Percentiles rank a stretch among this genome's conserved stretches.
Conservation (phyloP, 2,113 vertebrate species). For the Elachura formosa region DNA sequence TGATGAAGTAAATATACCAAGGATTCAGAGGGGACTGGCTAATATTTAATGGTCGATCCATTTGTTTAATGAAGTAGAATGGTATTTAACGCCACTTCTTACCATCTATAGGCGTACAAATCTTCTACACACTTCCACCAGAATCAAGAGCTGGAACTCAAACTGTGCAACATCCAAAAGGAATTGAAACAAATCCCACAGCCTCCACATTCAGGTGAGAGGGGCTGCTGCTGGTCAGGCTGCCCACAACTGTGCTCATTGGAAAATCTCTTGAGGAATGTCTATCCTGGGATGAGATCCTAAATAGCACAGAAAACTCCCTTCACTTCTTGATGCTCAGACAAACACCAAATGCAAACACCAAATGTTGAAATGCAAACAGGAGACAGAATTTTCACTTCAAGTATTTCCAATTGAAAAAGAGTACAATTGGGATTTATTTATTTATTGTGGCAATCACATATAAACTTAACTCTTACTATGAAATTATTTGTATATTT, state of each 20-base stretch:
- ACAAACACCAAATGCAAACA: not conserved
- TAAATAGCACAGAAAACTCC: not conserved
- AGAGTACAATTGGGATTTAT: not conserved
- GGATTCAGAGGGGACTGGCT: not conserved
- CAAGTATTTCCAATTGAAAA: not conserved
- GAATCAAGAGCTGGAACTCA: not conserved
- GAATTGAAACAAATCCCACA: not conserved
- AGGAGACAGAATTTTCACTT: not conserved
- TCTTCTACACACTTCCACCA: not conserved
- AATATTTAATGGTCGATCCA: not conserved
- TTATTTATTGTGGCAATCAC: not conserved
- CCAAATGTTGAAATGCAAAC: not conserved
- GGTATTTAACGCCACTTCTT: not conserved
- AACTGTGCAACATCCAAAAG: not conserved
- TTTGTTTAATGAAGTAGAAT: not conserved
- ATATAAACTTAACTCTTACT: conserved; percentile 1
- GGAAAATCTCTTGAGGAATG: not conserved
- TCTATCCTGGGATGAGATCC: not conserved
- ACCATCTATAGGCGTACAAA: not conserved
- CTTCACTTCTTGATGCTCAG: not conserved
- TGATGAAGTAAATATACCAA: not conserved
- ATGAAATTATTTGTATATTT: conserved; percentile 14
- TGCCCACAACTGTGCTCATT: not conserved
- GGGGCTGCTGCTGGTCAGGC: not conserved
- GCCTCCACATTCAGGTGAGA: accelerated